Evolutionary conservation across 2,888 invertebrate species (phyloP).

Genomic region (Cyclophora albipunctata): DNA sequence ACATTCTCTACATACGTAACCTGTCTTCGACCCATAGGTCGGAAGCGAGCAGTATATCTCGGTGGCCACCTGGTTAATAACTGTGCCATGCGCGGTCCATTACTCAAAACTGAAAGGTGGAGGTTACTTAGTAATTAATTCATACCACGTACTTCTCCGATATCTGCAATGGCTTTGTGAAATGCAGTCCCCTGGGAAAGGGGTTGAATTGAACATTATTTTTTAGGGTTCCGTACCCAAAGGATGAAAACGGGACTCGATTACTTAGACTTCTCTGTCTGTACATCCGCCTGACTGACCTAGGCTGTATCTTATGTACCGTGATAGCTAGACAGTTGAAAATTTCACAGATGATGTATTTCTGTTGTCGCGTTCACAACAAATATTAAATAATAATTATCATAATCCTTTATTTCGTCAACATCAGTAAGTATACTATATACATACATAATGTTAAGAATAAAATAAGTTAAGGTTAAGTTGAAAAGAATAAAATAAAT

Average conservation of each 20-base stretch:
- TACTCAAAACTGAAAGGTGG: conserved; percentile 13
- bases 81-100: conserved; percentile 18
- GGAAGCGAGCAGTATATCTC: conserved; percentile 8
- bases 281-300: too few species aligned
- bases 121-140: conserved; percentile 15
- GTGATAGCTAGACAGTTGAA: too few species aligned
- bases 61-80: conserved; percentile 19
- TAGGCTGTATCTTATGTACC: too few species aligned
- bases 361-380: too few species aligned
- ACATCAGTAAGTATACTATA: too few species aligned
- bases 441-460: too few species aligned
- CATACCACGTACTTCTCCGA: conserved; percentile 8
- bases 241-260: too few species aligned
- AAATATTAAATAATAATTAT: too few species aligned
- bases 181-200: conserved; percentile 6
- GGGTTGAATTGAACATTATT: background rate
- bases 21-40: conserved; percentile 1
- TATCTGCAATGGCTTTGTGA: conserved; percentile 9
- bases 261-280: background rate
- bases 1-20: background rate
- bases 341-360: too few species aligned
- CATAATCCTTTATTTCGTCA: too few species aligned
- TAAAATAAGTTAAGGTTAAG: too few species aligned
- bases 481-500: too few species aligned
- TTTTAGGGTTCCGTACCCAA: background rate